Evolutionary conservation across 1,140 invertebrate species (phyloP), one percentile per base, ranked within the genome.

Genomic region (Apis dorsata): DNA sequence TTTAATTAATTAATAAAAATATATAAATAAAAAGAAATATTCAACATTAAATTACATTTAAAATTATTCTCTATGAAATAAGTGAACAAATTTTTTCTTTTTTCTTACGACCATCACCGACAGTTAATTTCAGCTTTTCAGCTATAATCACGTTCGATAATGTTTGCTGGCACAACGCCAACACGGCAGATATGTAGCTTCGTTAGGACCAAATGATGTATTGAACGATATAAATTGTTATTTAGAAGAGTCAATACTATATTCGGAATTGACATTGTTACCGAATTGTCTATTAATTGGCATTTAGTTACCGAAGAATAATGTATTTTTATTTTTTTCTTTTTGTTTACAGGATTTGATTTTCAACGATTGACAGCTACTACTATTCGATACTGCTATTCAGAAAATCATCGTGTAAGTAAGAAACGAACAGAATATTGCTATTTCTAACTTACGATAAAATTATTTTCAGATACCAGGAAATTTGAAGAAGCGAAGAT

Each of bases 141-240:
- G 66, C 51, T 49, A 34, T 17, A 24, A 66, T 34, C 62, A 60
- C 51, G 62, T 66, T 19, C 24, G 55, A 13, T 62, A 55, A 44
- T 66, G 19, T 77, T 66, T 77, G 62, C 63, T 44, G 75, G 75
- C 75, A 19, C 55, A 55, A 55, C 7, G 75, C 75, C 75, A 66
- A 77, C 21, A 15, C 66, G 55, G 51, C 51, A 77, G 60, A 21
- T 53, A 44, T 44, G 34, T 44, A 28, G 62, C 49, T 66, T 77
- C 75, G 44, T 66, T 19, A 55, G 24, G 55, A 15, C 12, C 62
- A 55, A 77, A 66, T 44, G 75, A 77, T 66, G 49, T 55, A 66
- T 77, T 44, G 75, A 66, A 44, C 51, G 63, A 55, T 55, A 66
- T 66, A 66, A 77, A n/a, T 28, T 44, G 19, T 66, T 55, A 44